A percentile compares a stretch with the other conserved stretches of the same genome.
Evolutionary conservation across 2,113 vertebrate genomes (phyloP).

Genomic region (Panthera uncia): DNA sequence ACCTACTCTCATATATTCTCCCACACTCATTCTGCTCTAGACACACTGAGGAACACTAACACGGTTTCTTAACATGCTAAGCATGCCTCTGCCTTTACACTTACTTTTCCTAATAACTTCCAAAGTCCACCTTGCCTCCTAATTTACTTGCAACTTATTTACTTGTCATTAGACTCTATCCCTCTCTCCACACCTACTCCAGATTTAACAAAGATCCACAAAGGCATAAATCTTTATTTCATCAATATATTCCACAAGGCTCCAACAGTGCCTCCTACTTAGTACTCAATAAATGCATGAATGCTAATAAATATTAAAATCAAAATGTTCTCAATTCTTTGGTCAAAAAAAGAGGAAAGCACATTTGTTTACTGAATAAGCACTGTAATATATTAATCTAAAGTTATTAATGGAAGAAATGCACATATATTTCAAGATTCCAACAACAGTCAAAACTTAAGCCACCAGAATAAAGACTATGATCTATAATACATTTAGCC

Average conservation of each 20-base stretch:
- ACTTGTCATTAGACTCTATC: conserved; percentile 4
- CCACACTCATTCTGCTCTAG: conserved; percentile 10
- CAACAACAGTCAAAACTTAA: conserved; percentile 27
- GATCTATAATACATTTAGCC: background rate
- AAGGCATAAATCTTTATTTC: conserved; percentile 2
- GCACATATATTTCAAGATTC: background rate
- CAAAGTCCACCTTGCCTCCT: background rate
- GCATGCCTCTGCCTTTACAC: background rate
- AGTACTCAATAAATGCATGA: conserved; percentile 25
- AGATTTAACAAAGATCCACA: background rate
- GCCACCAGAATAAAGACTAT: conserved; percentile 13
- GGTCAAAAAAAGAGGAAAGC: background rate
- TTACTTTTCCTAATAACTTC: background rate
- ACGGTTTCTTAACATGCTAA: background rate
- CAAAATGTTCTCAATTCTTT: background rate
- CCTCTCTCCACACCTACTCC: background rate
- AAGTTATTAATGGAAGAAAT: background rate
- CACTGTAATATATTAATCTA: background rate
- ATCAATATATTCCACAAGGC: conserved; percentile 13
- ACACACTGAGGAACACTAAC: background rate
- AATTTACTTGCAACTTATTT: conserved; percentile 5
- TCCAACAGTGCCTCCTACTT: conserved; percentile 8
- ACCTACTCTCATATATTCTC: background rate
- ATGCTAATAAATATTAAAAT: conserved; percentile 1
- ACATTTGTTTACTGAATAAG: background rate